Evolutionary conservation across 92 coral and sea anemone species (phyloP), one percentile per base, ranked within the genome.

Genomic region (Nematostella vectensis): DNA sequence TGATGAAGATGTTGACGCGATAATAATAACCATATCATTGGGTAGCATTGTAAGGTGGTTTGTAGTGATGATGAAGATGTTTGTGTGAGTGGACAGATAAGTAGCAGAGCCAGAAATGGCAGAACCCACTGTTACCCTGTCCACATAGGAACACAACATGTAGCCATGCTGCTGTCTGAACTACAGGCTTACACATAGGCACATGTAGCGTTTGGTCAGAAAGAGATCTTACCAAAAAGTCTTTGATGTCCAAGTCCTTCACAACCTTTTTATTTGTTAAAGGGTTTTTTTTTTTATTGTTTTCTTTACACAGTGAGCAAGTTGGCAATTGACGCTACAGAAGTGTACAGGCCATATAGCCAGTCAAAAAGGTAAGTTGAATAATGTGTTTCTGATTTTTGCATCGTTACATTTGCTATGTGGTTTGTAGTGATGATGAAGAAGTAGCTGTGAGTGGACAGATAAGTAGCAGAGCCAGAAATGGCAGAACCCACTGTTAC

Each of bases 401-500:
- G n/a, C n/a, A n/a, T n/a, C n/a, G n/a, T n/a, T n/a, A n/a, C n/a
- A n/a, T n/a, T 52, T 29, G 54, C 70, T 77, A 10, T 6, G 15
- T 33, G 15, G 8, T 6, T 33, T 33, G 40, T 33, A 33, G 40
- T 33, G 40, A 33, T 33, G 40, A 33, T 33, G 40, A 33, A 33
- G 40, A 33, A 6, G 40, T 6, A 6, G 40, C 8, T 25, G 29
- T 59, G 80, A 83, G 71, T 76, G 80, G 69, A 82, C 67, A 62
- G 72, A 61, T 55, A 71, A 74, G 83, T 61, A 55, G 64, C 94
- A 84, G 96, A 78, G 72, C 94, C 96, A 88, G 96, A 39, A 88
- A 88, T 84, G 96, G 94, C 37, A 53, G 94, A 84, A 88, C 94
- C 96, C 88, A 84, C 96, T 88, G 96, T 58, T 65, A 37, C 78